These are phyloP conservation scores for Ceraclea dissimilis DNA, from an alignment of 2,888 invertebrate genomes.

Conservation along the genomic window DNA sequence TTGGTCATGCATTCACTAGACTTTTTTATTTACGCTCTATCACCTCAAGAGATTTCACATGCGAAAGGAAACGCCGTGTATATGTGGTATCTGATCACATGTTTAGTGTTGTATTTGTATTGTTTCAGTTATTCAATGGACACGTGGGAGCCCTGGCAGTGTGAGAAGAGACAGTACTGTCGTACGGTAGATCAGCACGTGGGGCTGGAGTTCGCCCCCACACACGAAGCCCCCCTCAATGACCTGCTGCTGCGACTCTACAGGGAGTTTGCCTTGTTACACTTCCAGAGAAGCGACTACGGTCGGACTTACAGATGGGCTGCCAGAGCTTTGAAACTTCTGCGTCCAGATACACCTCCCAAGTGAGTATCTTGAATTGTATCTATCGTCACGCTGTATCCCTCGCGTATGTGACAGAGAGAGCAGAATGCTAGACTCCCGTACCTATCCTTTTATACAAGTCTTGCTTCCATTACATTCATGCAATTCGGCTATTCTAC, in stretches of 20 bases:
- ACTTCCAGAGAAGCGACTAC: conserved; percentile 81
- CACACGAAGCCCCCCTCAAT: conserved; percentile 34
- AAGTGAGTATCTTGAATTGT: conserved; percentile 47
- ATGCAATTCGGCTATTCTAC: too few species aligned
- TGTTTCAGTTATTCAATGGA: background rate
- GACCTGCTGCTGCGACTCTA: conserved; percentile 62
- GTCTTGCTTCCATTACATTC: too few species aligned
- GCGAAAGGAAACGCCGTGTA: too few species aligned
- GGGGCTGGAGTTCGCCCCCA: conserved; percentile 19
- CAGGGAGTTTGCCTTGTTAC: conserved; percentile 74
- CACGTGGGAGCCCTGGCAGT: background rate
- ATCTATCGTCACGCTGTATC: too few species aligned
- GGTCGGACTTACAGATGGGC: conserved; percentile 74
- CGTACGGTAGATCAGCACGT: conserved; percentile 17
- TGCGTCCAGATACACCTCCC: conserved; percentile 55
- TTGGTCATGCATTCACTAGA: too few species aligned
- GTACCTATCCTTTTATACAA: too few species aligned
- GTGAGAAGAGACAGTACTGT: conserved; percentile 21
- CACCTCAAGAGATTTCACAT: too few species aligned
- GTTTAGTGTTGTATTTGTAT: background rate
- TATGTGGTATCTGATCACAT: too few species aligned
- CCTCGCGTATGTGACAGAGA: too few species aligned
- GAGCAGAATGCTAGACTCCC: too few species aligned
- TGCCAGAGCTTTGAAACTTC: conserved; percentile 61
- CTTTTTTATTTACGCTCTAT: too few species aligned